These are phyloP conservation scores for Cyprinodon brontotheroides DNA, from an alignment of 2,113 vertebrate species.

Conservation along the genomic window DNA sequence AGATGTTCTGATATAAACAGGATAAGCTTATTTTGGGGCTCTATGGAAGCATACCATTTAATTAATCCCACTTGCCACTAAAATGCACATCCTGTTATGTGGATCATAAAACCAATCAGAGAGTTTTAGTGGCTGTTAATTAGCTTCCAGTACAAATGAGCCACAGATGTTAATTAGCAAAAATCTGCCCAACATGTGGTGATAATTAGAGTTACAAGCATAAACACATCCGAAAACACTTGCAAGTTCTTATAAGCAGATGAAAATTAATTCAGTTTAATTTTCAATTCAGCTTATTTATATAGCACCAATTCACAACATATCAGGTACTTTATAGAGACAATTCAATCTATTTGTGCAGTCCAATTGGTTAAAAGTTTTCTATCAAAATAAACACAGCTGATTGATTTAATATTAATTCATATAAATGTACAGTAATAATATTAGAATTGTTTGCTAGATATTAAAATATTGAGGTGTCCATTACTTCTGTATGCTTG, in stretches of 20 bases:
- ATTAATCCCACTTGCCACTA: constrained; percentile 4
- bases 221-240: constrained; percentile 23
- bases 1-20: neutral
- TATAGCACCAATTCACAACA: too few species aligned
- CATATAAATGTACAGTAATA: too few species aligned
- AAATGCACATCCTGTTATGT: constrained; percentile 7
- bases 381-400: too few species aligned
- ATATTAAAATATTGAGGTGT: too few species aligned
- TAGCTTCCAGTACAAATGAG: constrained; percentile 48
- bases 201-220: constrained; percentile 50
- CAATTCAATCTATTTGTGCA: too few species aligned
- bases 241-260: constrained; percentile 4
- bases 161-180: constrained; percentile 38
- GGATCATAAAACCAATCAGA: constrained; percentile 5
- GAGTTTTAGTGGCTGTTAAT: constrained; percentile 44
- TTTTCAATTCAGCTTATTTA: too few species aligned
- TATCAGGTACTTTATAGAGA: too few species aligned
- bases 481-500: neutral
- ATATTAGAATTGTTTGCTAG: too few species aligned
- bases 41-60: neutral
- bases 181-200: constrained; percentile 48
- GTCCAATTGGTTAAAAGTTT: too few species aligned
- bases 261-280: neutral
- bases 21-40: neutral
- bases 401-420: too few species aligned